Evolutionary conservation across 2,888 invertebrate species (phyloP), one percentile per base, ranked within the genome.

Genomic region (Notodonta dromedarius): DNA sequence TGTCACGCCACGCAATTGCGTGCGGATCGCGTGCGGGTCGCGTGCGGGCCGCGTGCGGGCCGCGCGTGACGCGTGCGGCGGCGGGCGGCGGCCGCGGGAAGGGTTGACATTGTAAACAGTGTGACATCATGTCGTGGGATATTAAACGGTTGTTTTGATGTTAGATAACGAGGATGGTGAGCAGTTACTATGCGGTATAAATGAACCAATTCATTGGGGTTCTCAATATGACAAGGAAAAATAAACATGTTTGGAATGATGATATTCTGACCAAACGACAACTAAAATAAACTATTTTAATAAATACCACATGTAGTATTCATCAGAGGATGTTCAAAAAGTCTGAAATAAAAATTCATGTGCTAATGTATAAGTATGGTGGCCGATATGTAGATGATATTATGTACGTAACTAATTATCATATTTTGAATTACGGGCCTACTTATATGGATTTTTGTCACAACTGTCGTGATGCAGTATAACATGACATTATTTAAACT

Each of bases 1-100:
- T 59, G 24, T 59, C 71, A 65, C 67, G 67, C 57, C 64, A 59
- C 62, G 66, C 61, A 48, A 58, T 42, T 7, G 74, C 72, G 54
- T 50, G 62, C 40, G 7, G 6, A 1, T 1, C 13, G 0, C 59
- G 32, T 42, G 55, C 8, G 4, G 53, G 5, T 53, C 54, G 57
- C 59, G 55, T 50, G 59, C 59, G 46, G 46, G 14, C 6, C 46
- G 54, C 46, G 69, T 39, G 62, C 52, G 24, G 51, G 14, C n/a
- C 8, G 50, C 14, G 50, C 5, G 54, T 12, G 40, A 54, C 54
- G 54, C 54, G 54, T 40, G 32, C 54, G 5, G 46, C 54, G 58
- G 63, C 8, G 39, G 55, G 57, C 61, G 71, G 63, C 51, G 16
- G 40, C 56, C n/a, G 51, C 53, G 46, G 59, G 48, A 61, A 70